Percentiles rank a stretch among this genome's conserved stretches.
Evolutionary conservation across 2,888 invertebrate genomes (phyloP).

Genomic region (Bombylius major): DNA sequence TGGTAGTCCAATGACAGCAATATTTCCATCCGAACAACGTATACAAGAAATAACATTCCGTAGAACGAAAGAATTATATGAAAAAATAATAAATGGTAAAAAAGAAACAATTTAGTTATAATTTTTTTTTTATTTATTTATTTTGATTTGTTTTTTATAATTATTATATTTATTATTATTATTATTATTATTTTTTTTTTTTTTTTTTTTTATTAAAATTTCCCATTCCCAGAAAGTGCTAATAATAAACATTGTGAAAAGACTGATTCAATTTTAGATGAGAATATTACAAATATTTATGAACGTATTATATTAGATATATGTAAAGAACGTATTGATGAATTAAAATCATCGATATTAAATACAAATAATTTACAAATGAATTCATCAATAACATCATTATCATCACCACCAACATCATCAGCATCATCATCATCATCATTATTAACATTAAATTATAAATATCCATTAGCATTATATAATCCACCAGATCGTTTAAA

Average conservation of each 20-base stretch:
- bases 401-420: background rate
- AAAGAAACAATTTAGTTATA: slow-evolving; percentile 4
- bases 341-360: slow-evolving; percentile 37
- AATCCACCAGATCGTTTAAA: slow-evolving; percentile 38
- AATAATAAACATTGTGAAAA: background rate
- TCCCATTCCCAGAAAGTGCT: background rate
- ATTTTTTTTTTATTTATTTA: background rate
- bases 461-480: slow-evolving; percentile 30
- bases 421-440: background rate
- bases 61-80: slow-evolving; percentile 26
- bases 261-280: slow-evolving; percentile 21
- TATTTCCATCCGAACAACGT: slow-evolving; percentile 28
- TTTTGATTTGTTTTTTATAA: background rate
- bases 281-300: slow-evolving; percentile 38
- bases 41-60: slow-evolving; percentile 28
- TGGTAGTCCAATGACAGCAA: slow-evolving; percentile 31
- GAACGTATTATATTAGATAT: slow-evolving; percentile 48
- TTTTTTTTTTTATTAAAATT: background rate
- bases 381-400: slow-evolving; percentile 21
- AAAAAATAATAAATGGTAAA: slow-evolving; percentile 27
- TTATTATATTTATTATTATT: too few species aligned
- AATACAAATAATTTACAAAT: slow-evolving; percentile 33
- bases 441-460: slow-evolving; percentile 28
- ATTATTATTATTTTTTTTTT: too few species aligned
- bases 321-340: slow-evolving; percentile 45